Evolutionary conservation across 2,113 vertebrate species (phyloP).

Genomic region (Taurulus bubalis): DNA sequence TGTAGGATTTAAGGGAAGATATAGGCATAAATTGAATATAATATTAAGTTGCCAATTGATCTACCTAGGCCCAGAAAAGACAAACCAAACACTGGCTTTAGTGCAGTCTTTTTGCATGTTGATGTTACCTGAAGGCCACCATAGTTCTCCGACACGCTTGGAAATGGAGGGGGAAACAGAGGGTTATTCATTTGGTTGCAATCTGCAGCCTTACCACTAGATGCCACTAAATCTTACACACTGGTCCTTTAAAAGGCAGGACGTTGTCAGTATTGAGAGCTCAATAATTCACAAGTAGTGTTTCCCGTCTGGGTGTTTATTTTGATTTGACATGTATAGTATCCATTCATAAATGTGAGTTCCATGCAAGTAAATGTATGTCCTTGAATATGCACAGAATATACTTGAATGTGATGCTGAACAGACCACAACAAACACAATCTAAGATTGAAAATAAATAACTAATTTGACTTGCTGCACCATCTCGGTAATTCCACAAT

Average conservation of each 20-base stretch:
- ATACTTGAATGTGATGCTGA: constrained; percentile 6
- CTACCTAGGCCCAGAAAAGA: too few relatives aligned
- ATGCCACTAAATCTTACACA: not conserved
- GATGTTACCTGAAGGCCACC: not conserved
- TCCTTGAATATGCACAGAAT: not conserved
- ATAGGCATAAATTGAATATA: not conserved
- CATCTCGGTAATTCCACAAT: constrained; percentile 39
- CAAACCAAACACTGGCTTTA: too few relatives aligned
- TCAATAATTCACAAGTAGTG: not conserved
- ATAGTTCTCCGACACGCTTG: not conserved
- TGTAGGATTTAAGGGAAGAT: not conserved
- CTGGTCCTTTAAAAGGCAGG: not conserved
- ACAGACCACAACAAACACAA: constrained; percentile 36
- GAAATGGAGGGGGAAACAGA: not conserved
- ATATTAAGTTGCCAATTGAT: too few relatives aligned
- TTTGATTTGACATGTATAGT: not conserved
- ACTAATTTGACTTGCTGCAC: constrained; percentile 52
- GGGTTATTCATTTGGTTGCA: not conserved
- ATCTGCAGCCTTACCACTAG: not conserved
- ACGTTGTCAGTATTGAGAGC: not conserved
- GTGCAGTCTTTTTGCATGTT: not conserved
- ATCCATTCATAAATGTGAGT: constrained; percentile 1
- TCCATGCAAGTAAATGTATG: not conserved
- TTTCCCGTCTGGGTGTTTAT: not conserved
- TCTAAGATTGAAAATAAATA: constrained; percentile 53